Percentiles rank a stretch among this genome's conserved stretches.
phyloP scores from a whole-genome alignment of 2,888 invertebrate species.

The Graphium colonna region DNA sequence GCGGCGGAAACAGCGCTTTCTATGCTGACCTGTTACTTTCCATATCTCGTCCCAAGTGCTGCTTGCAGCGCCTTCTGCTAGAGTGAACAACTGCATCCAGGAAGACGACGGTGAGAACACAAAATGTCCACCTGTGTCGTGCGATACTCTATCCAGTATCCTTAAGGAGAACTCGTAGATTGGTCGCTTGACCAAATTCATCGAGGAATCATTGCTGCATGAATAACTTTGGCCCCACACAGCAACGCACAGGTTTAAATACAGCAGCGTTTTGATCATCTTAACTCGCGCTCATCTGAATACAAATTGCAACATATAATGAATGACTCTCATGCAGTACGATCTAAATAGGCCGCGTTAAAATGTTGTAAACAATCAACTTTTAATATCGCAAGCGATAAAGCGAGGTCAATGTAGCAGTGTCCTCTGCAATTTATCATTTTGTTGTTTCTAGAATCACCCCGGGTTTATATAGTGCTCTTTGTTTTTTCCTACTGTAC shows the following conservation, averaged over 20 bases:
- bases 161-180: conserved; percentile 52
- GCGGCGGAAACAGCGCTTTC: conserved; percentile 46
- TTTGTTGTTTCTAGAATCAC: conserved; percentile 5
- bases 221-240: conserved; percentile 30
- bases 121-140: conserved; percentile 50
- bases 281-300: background rate
- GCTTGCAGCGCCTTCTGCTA: conserved; percentile 53
- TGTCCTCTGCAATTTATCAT: conserved; percentile 5
- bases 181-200: conserved; percentile 42
- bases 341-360: background rate
- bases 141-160: conserved; percentile 48
- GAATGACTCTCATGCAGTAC: background rate
- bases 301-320: background rate
- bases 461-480: background rate
- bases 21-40: conserved; percentile 45
- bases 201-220: conserved; percentile 41
- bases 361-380: conserved; percentile 13
- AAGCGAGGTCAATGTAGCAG: conserved; percentile 7
- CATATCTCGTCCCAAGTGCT: conserved; percentile 47
- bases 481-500: too few relatives aligned
- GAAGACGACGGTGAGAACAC: conserved; percentile 57
- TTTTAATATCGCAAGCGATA: conserved; percentile 16
- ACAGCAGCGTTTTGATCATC: background rate
- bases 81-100: conserved; percentile 53
- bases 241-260: conserved; percentile 8